These are phyloP conservation scores for Akabosia matsudoensis DNA, from an alignment of 1,140 invertebrate genomes.

Conservation along the genomic window DNA sequence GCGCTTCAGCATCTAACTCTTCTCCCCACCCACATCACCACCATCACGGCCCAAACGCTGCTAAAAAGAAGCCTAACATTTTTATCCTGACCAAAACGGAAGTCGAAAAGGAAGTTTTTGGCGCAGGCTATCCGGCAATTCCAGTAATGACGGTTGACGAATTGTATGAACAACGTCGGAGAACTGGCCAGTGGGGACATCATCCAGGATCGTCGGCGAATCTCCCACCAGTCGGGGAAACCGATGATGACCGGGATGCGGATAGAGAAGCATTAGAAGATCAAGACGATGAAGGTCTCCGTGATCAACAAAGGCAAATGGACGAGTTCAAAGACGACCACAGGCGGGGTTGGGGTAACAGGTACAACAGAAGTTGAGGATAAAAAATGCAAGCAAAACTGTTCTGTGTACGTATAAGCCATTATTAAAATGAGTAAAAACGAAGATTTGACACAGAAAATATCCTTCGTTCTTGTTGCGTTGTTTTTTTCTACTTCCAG, in stretches of 20 bases:
- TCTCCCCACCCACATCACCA: background rate
- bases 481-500: too few species aligned
- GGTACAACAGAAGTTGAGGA: constrained; percentile 69
- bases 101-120: constrained; percentile 88
- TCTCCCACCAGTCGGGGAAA: constrained; percentile 8
- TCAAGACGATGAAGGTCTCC: constrained; percentile 70
- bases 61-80: constrained; percentile 66
- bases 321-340: constrained; percentile 93
- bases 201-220: constrained; percentile 10
- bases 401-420: too few species aligned
- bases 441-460: too few species aligned
- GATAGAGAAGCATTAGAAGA: constrained; percentile 63
- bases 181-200: constrained; percentile 65
- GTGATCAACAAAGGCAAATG: constrained; percentile 66
- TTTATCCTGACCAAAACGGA: constrained; percentile 89
- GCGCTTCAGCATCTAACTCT: constrained; percentile 33
- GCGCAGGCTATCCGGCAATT: constrained; percentile 88
- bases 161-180: constrained; percentile 85
- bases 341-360: constrained; percentile 81
- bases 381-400: background rate
- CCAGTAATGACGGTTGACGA: constrained; percentile 90
- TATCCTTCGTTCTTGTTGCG: too few species aligned
- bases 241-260: constrained; percentile 49
- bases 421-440: too few species aligned
- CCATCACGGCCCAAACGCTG: background rate